phyloP scores from a whole-genome alignment of 2,888 invertebrate species.

The Acleris holmiana region DNA sequence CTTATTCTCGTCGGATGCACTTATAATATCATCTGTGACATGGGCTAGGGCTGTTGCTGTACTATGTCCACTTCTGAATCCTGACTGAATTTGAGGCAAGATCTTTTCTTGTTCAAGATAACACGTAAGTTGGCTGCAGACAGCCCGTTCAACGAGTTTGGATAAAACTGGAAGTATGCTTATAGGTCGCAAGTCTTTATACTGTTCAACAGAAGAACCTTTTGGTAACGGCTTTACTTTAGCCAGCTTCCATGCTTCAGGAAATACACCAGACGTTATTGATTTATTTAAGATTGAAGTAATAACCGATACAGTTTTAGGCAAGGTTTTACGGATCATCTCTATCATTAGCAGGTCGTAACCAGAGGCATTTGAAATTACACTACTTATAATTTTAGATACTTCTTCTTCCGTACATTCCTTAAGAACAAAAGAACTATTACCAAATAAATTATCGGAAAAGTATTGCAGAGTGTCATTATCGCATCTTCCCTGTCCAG shows the following conservation, averaged over 20 bases:
- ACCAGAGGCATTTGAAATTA: background rate
- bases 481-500: background rate
- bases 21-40: slow-evolving; percentile 37
- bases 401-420: background rate
- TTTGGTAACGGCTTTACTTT: slow-evolving; percentile 3
- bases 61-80: slow-evolving; percentile 6
- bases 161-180: background rate
- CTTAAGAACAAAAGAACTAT: background rate
- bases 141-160: background rate
- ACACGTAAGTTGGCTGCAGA: background rate
- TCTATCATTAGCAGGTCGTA: background rate
- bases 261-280: background rate
- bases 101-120: slow-evolving; percentile 1
- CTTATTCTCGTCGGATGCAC: slow-evolving; percentile 36
- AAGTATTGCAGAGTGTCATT: background rate
- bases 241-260: slow-evolving; percentile 1
- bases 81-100: slow-evolving; percentile 1
- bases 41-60: slow-evolving; percentile 35
- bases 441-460: background rate
- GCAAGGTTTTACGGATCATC: background rate
- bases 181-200: background rate
- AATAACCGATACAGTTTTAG: background rate
- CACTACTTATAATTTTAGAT: background rate
- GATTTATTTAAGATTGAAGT: slow-evolving; percentile 4
- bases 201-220: background rate